Conservation (phyloP, 2,888 invertebrate genomes). For the Diadromus collaris region DNA sequence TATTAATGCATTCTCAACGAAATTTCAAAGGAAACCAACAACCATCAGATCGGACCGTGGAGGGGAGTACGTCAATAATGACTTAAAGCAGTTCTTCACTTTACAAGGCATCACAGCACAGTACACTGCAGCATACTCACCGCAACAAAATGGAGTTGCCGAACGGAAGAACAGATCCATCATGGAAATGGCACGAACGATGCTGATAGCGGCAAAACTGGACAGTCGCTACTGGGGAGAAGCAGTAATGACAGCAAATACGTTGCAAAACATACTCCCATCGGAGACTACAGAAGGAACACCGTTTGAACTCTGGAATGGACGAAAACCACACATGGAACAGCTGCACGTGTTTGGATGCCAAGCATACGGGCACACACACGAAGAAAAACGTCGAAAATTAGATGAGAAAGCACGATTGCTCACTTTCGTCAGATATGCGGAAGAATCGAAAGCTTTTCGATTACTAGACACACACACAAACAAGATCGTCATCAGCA, state of each 20-base stretch:
- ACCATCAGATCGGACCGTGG: conserved; percentile 54
- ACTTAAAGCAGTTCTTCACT: conserved; percentile 61
- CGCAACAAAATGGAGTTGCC: conserved; percentile 67
- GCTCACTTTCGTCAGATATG: conserved; percentile 47
- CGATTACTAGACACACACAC: conserved; percentile 42
- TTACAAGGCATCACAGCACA: conserved; percentile 66
- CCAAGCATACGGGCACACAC: conserved; percentile 46
- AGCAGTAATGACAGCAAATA: conserved; percentile 68
- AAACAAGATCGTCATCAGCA: conserved; percentile 34
- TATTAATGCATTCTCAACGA: conserved; percentile 29
- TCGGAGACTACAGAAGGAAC: conserved; percentile 42
- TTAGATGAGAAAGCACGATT: conserved; percentile 43
- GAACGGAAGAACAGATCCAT: conserved; percentile 67
- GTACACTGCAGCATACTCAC: conserved; percentile 63
- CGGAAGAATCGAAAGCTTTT: conserved; percentile 50
- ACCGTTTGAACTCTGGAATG: conserved; percentile 46
- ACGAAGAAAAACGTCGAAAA: conserved; percentile 49
- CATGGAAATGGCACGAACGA: conserved; percentile 66
- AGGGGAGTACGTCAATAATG: conserved; percentile 67
- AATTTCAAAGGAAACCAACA: conserved; percentile 46
- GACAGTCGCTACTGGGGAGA: conserved; percentile 69
- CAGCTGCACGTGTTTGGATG: conserved; percentile 52
- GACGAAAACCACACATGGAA: conserved; percentile 44
- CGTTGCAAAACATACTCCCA: conserved; percentile 64
- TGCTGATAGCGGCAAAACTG: conserved; percentile 67